Base-by-base conservation (phyloP, 2,113 vertebrate species). In the Cinclus cinclus region DNA sequence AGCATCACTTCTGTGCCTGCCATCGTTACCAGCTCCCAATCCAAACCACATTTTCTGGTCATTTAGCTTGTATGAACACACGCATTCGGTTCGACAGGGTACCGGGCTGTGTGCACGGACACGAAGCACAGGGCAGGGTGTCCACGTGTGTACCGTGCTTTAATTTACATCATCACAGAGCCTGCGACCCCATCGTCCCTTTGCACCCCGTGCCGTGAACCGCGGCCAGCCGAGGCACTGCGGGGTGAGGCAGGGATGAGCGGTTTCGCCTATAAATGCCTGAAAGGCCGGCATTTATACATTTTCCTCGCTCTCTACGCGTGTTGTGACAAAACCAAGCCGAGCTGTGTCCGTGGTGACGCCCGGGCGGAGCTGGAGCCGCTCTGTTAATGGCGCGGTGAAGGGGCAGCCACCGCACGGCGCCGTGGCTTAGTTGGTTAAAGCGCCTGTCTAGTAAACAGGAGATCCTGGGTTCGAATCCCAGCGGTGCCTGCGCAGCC, bases 381-480 rank as follows among this genome's bases (percentile, higher is more conserved):
- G 35, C 35, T 8, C 5, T 2, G 8, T 41, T 20, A 49, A 5
- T 4, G 0, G 4, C 1, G 6, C 28, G 2, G 1, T 11, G 35
- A 9, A 1, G 4, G 0, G 0, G 0, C 1, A 0, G 0, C 3
- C 0, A 33, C 0, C 17, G 18, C 9, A 2, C 0, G 89, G 98
- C 95, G 98, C 98, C 97, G 98, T 99, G 98, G 98, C 98, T 98
- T 98, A 98, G 97, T 39, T 98, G 98, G 98, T 99, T 98, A 99
- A 99, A 99, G 98, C 98, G 98, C 98, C 98, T 99, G 98, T 98
- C 98, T 99, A 99, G 98, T 98, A 98, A 98, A 98, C 98, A 99
- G 98, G 98, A 99, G 98, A 98, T 98, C 98, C 98, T 98, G 98
- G 98, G 98, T 99, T 99, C 98, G 97, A 99, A 97, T 98, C 98